These are phyloP conservation scores for Tiphia femorata DNA, from an alignment of 2,888 invertebrate genomes.

Conservation along the genomic window DNA sequence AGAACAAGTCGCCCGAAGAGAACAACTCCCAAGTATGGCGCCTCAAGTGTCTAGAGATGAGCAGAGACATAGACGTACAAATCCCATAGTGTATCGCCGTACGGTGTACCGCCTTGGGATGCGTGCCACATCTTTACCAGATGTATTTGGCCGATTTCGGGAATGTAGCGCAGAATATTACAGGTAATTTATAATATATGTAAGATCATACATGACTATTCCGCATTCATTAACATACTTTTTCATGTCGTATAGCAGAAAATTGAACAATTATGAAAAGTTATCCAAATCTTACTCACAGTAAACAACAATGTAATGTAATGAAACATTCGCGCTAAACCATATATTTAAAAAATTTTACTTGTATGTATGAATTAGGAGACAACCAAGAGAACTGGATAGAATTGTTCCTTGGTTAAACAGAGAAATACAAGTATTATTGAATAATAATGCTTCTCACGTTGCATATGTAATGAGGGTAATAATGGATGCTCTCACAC, in stretches of 20 bases:
- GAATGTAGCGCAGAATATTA: slow-evolving; percentile 83
- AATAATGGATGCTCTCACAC: slow-evolving; percentile 78
- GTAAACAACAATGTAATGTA: not conserved
- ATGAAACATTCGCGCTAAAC: not conserved
- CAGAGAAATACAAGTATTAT: slow-evolving; percentile 84
- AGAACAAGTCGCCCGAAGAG: slow-evolving; percentile 53
- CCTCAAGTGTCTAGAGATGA: slow-evolving; percentile 50
- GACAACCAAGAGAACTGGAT: slow-evolving; percentile 84
- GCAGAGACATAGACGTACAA: slow-evolving; percentile 45
- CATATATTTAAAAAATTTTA: too few species aligned
- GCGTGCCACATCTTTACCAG: slow-evolving; percentile 80
- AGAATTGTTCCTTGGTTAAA: slow-evolving; percentile 90
- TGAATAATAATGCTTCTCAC: slow-evolving; percentile 76
- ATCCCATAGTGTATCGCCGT: slow-evolving; percentile 52
- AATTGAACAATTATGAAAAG: too few species aligned
- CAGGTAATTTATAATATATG: too few species aligned
- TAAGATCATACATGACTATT: too few species aligned
- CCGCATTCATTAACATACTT: too few species aligned
- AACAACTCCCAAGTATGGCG: slow-evolving; percentile 49
- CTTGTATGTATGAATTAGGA: slow-evolving; percentile 67
- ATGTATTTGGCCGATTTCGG: slow-evolving; percentile 79
- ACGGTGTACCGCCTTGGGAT: slow-evolving; percentile 80
- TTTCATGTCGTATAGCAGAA: too few species aligned
- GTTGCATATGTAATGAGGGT: slow-evolving; percentile 78
- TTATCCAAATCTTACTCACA: not conserved